phyloP scores from a whole-genome alignment of 2,113 vertebrate species.

The Chaetorhynchus papuensis region DNA sequence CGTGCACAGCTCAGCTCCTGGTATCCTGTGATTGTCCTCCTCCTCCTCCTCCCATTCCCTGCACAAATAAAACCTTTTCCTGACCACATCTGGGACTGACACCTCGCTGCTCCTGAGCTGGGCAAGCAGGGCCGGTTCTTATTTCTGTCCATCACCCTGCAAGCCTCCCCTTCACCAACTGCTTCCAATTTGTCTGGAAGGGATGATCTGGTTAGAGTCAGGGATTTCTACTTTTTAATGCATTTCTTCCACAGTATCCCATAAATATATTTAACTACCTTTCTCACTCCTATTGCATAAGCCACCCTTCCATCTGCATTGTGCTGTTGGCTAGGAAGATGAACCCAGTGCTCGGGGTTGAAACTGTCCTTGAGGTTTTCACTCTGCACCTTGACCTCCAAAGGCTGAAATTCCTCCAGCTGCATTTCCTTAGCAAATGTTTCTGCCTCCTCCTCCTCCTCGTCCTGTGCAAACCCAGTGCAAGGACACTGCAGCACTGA shows the following conservation, averaged over 20 bases:
- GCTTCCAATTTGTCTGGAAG: slow-evolving; percentile 14
- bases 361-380: not conserved
- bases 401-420: not conserved
- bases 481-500: not conserved
- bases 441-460: not conserved
- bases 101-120: not conserved
- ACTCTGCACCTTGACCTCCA: not conserved
- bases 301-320: not conserved
- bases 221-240: not conserved
- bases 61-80: not conserved
- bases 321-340: not conserved
- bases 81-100: not conserved
- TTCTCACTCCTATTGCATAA: not conserved
- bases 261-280: not conserved
- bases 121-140: not conserved
- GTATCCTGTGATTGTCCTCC: not conserved
- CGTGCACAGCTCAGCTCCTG: not conserved
- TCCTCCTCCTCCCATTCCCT: not conserved
- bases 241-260: not conserved
- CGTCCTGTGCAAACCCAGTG: not conserved
- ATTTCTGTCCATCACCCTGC: not conserved
- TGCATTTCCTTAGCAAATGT: not conserved
- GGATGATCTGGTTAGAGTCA: not conserved
- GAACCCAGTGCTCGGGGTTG: not conserved
- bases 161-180: not conserved